Evolutionary conservation across 2,797 vertebrate species (phyloP).

Genomic region (Coccyzus lansbergi): DNA sequence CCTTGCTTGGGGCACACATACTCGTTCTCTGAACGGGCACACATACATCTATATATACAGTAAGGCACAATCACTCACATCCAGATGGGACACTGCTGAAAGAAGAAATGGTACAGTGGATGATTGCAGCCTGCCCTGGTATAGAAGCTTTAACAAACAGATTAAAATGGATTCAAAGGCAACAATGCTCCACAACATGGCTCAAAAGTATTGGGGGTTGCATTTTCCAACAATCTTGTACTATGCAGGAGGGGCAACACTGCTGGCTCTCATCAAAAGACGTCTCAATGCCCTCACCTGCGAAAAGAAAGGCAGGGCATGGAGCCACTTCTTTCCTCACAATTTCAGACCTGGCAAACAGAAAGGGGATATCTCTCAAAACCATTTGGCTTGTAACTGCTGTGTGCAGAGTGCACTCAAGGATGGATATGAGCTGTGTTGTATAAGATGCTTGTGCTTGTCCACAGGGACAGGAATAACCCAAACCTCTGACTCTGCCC

Average conservation of each 20-base stretch:
- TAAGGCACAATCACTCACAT: constrained; percentile 17
- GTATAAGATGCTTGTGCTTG: not conserved
- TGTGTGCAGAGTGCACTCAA: not conserved
- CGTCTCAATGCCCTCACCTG: not conserved
- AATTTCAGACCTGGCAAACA: not conserved
- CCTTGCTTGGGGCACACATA: not conserved
- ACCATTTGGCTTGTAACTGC: not conserved
- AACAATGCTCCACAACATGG: not conserved
- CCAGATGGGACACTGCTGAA: constrained; percentile 1
- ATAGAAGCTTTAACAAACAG: not conserved
- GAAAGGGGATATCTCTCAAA: not conserved
- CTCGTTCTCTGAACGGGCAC: not conserved
- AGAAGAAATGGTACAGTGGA: not conserved
- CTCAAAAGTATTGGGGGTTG: not conserved
- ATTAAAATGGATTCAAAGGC: constrained; percentile 16
- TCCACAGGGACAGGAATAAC: not conserved
- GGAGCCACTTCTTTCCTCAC: not conserved
- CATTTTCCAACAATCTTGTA: not conserved
- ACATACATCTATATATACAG: not conserved
- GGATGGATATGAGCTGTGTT: not conserved
- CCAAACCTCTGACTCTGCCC: not conserved
- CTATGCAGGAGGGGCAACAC: accelerated
- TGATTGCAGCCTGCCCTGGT: constrained; percentile 31
- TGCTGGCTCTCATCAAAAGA: not conserved
- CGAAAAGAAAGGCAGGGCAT: not conserved